Base-by-base conservation (phyloP, 1,140 invertebrate genomes). In the Cydia pomonella region DNA sequence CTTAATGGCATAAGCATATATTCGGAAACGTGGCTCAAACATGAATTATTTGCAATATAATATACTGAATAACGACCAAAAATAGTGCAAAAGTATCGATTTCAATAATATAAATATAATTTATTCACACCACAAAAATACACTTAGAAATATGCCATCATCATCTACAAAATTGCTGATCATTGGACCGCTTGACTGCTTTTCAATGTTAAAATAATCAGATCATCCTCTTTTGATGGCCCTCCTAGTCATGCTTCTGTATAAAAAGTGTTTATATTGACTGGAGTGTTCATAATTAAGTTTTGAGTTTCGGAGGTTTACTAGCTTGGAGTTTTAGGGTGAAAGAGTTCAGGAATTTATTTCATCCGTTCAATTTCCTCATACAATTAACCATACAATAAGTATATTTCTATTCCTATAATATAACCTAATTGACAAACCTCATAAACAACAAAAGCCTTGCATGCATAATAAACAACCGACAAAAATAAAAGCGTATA, bases 271-370 rank as follows among this genome's bases (percentile, higher is more conserved):
- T 69, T 69, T 69, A 21, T 69, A 69, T 69, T 69, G 64, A n/a
- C 27, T 33, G 64, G 33, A 69, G 64, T 69, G 64, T 69, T 69
- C 41, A 69, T 69, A 69, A 69, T 69, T 38, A 69, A 69, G 64
- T 69, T 59, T 59, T 38, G 16, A 69, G 64, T 9, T 7, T 5
- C 27, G 7, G 7, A 33, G 12, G 33, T 69, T 69, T 41, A 41
- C 64, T 69, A 69, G 64, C 4, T 33, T 13, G 64, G 64, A 38
- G 41, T 21, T 69, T 41, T 69, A 12, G n/a, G 33, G 13, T 69
- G 29, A n/a, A 66, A 9, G 64, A 21, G n/a, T 38, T 38, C 12
- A 69, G 29, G 41, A 38, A 3, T 33, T 29, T n/a, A 66, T 25
- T 25, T 64, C 1, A 0, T 13, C 2, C 16, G 3, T 44, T 13